Base-by-base conservation (phyloP, 2,113 vertebrate species). In the Chaetops frenatus region DNA sequence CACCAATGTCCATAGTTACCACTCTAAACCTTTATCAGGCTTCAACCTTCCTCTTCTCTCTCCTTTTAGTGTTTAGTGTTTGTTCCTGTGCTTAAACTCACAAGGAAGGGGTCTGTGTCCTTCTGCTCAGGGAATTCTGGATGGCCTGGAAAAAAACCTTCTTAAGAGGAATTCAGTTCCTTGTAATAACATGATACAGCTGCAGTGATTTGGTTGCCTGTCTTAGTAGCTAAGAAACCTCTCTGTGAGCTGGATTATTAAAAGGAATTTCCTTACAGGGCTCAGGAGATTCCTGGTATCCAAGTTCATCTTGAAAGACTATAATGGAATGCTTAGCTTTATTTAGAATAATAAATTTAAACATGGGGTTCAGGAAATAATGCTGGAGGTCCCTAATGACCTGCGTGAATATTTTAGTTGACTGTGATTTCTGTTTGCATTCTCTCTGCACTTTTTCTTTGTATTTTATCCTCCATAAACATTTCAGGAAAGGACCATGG, bases 261-360 rank as follows among this genome's bases (percentile, higher is more conserved):
- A 90, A 95, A 90, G 81, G 92, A 94, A 95, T 95, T 96, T 96
- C 90, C 80, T 81, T 93, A 95, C 8, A 8, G 80, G 76, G 45
- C 92, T 95, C 93, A 57, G 64, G 95, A 96, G 95, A 90, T 90
- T 91, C 74, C 71, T 91, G 67, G 71, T 91, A 82, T 92, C 86
- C 69, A 70, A 81, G 69, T 76, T 88, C 36, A 47, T 95, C 80
- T 54, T 53, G 35, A 71, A 81, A 64, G 80, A 38, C 53, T 65
- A 7, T 40, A 69, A 31, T 66, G 86, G 57, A 94, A 93, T 91
- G 70, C 71, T 94, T 80, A 60, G 23, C 28, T 93, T 72, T 73
- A 58, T 92, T 86, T 64, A 86, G 54, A 93, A 90, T 50, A 84
- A 57, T 61, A 80, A 58, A 82, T 91, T 86, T 66, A 56, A 93